Percentiles rank a stretch among this genome's conserved stretches.
Conservation (phyloP, 2,888 invertebrate genomes). For the Troides helena region DNA sequence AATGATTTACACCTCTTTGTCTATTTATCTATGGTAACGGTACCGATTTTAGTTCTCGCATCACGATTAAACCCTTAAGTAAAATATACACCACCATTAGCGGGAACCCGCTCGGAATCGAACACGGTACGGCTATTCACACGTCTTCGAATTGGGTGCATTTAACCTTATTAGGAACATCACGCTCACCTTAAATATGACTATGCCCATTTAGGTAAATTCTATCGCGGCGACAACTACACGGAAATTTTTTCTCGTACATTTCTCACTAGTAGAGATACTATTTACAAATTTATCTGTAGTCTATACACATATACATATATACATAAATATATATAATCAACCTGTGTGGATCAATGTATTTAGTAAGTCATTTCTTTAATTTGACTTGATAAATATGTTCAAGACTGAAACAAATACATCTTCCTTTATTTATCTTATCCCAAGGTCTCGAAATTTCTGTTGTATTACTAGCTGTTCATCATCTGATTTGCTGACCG, state of each 20-base stretch:
- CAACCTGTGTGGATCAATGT: too few relatives aligned
- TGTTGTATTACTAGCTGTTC: too few relatives aligned
- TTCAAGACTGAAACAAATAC: too few relatives aligned
- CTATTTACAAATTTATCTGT: neutral
- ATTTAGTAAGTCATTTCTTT: too few relatives aligned
- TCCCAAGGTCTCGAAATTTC: too few relatives aligned
- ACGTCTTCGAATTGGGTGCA: slow-evolving; percentile 14
- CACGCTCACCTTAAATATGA: slow-evolving; percentile 18
- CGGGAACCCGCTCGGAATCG: slow-evolving; percentile 7
- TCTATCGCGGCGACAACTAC: neutral
- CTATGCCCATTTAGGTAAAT: slow-evolving; percentile 1
- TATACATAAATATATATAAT: too few relatives aligned
- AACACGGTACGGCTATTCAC: slow-evolving; percentile 7
- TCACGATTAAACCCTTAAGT: slow-evolving; percentile 26
- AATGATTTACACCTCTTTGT: neutral
- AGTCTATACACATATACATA: too few relatives aligned
- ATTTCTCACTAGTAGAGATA: neutral
- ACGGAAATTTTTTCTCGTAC: too few relatives aligned
- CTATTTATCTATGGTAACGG: neutral
- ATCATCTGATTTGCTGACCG: too few relatives aligned
- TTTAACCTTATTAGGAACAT: slow-evolving; percentile 12
- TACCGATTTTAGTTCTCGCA: slow-evolving; percentile 6
- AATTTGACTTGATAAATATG: too few relatives aligned
- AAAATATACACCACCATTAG: slow-evolving; percentile 24
- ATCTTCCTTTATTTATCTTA: too few relatives aligned